Conservation (phyloP, 2,113 vertebrate genomes). For the Equus przewalskii region DNA sequence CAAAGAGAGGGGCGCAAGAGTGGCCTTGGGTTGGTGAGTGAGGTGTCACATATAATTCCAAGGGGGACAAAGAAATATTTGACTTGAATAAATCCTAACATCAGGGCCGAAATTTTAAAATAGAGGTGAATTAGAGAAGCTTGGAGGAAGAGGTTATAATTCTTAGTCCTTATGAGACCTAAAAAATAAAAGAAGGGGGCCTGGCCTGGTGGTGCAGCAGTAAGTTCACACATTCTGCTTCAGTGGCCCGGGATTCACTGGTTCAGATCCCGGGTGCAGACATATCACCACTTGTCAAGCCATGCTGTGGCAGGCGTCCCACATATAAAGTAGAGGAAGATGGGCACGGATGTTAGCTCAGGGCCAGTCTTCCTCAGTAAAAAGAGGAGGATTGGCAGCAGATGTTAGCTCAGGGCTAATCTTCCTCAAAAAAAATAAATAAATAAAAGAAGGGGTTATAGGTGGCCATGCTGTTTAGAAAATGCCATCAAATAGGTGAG, state of each 20-base stretch:
- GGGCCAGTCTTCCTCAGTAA: too few species aligned
- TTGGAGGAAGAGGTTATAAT: not conserved
- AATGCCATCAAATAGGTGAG: not conserved
- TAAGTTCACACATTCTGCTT: too few species aligned
- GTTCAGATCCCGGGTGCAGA: too few species aligned
- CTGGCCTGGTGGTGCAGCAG: too few species aligned
- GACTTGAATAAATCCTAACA: not conserved
- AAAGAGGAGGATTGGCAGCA: too few species aligned
- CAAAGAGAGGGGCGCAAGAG: not conserved
- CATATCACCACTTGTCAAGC: too few species aligned
- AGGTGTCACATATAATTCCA: not conserved
- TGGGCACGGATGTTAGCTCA: too few species aligned
- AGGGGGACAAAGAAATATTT: not conserved
- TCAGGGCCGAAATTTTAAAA: not conserved
- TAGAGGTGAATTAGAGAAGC: not conserved
- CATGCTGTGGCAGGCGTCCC: too few species aligned
- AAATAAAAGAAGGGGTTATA: not conserved
- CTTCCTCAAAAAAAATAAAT: not conserved
- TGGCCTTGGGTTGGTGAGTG: not conserved
- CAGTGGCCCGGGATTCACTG: too few species aligned
- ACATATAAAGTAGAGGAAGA: too few species aligned
- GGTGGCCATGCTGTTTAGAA: not conserved
- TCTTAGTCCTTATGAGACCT: not conserved
- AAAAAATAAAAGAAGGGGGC: not conserved
- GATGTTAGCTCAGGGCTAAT: too few species aligned